Evolutionary conservation across 2,113 vertebrate genomes (phyloP), one percentile per base, ranked within the genome.

Genomic region (Lutjanus erythropterus): DNA sequence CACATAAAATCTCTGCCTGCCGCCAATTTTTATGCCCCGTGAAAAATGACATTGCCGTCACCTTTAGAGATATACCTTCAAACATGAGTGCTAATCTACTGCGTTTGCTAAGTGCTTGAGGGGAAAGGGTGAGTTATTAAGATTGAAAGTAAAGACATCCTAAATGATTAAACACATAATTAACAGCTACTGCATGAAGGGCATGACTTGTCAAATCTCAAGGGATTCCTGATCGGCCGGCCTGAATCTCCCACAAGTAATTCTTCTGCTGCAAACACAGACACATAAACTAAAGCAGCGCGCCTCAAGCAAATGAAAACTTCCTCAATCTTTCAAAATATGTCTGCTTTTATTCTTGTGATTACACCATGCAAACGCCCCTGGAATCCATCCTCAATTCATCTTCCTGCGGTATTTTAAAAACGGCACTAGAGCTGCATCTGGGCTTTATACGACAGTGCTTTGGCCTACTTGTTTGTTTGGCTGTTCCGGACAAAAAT

Each of bases 91-190:
- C 80, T 88, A 91, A 92, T 90, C 76, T 74, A 27, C 79, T 62
- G 80, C 44, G 18, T 81, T 82, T 71, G 77, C 72, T 83, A 84
- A 90, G 76, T 71, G 84, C 86, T 89, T 23, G 68, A 75, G 83
- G 84, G 73, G 68, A 85, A 88, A 81, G 79, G 85, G 96, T 96
- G 96, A 95, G 95, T 96, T 95, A 96, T 97, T 96, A 96, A 96
- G 95, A 95, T 95, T 84, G 94, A 95, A 96, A 95, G 94, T 93
- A 93, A 96, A 96, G 94, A 94, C 96, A 96, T 93, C 95, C 95
- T 94, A 94, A 95, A 95, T 82, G 94, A 94, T 92, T 92, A 90
- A 91, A 91, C 84, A 86, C 80, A 80, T 90, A 87, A 92, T 92
- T 88, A 89, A 83, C 84, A 85, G 76, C 75, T 56, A 31, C 78